These are phyloP conservation scores for Caenorhabditis uteleia DNA, from an alignment of 2,888 invertebrate genomes.

Conservation along the genomic window DNA sequence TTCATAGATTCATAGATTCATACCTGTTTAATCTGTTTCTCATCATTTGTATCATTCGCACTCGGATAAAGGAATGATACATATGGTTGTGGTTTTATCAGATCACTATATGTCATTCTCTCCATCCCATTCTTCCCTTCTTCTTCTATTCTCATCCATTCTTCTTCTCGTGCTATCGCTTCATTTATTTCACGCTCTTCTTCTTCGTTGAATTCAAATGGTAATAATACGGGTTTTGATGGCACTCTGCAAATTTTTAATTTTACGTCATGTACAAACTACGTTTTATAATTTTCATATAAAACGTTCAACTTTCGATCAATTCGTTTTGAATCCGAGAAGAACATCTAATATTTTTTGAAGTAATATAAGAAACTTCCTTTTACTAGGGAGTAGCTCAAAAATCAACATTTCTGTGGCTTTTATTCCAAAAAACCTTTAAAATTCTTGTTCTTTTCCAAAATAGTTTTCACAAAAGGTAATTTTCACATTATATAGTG, in stretches of 20 bases:
- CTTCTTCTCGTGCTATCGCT: conserved; percentile 54
- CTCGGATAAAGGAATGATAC: conserved; percentile 46
- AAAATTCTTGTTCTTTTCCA: too few relatives aligned
- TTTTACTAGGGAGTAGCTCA: too few relatives aligned
- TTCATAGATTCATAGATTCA: background rate
- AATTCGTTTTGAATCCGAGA: too few relatives aligned
- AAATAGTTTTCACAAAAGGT: too few relatives aligned
- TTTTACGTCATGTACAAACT: too few relatives aligned
- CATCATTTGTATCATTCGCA: conserved; percentile 27
- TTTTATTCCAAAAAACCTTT: too few relatives aligned
- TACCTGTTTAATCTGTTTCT: conserved; percentile 22
- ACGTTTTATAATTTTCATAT: too few relatives aligned
- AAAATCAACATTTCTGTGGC: too few relatives aligned
- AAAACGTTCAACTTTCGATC: too few relatives aligned
- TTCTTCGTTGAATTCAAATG: conserved; percentile 57
- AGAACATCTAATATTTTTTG: too few relatives aligned
- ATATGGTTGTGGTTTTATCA: conserved; percentile 19
- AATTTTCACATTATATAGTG: too few relatives aligned
- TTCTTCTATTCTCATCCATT: conserved; percentile 43
- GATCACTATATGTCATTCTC: background rate
- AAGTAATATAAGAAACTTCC: too few relatives aligned
- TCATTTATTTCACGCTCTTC: conserved; percentile 58
- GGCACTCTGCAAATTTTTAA: conserved; percentile 21
- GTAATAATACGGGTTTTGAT: conserved; percentile 33
- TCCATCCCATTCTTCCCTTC: conserved; percentile 1